Evolutionary conservation across 2,797 vertebrate genomes (phyloP).

Genomic region (Lagocephalus sceleratus): DNA sequence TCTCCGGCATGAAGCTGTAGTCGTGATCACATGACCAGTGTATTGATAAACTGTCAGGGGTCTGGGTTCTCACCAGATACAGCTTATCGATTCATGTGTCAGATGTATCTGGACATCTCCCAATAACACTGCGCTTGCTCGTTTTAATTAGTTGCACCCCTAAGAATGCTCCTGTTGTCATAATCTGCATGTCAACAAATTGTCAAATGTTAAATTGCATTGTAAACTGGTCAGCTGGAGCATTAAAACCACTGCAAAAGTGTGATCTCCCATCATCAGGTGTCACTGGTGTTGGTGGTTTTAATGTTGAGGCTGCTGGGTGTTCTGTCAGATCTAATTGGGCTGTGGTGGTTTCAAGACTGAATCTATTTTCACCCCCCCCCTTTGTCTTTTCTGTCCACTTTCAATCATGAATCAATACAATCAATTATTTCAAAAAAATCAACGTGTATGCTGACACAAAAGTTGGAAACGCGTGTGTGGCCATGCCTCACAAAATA

Average conservation of each 20-base stretch:
- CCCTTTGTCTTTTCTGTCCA: conserved; percentile 40
- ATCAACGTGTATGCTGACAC: conserved; percentile 54
- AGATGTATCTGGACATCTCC: not conserved
- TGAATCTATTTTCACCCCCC: conserved; percentile 78
- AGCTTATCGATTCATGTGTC: conserved; percentile 33
- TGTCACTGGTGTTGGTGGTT: no score
- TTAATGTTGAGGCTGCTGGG: not conserved
- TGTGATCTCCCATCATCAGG: no score
- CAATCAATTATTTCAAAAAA: conserved; percentile 23
- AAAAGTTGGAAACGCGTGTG: conserved; percentile 98
- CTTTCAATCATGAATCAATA: conserved; percentile 26
- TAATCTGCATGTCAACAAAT: conserved; percentile 22
- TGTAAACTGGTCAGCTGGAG: no score
- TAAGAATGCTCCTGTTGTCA: conserved; percentile 13
- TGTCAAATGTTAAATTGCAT: not conserved
- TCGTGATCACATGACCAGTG: conserved; percentile 9
- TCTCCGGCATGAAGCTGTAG: conserved; percentile 6
- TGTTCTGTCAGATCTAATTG: not conserved
- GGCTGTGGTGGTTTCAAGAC: conserved; percentile 80
- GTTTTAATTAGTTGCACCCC: not conserved
- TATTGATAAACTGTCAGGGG: conserved; percentile 34
- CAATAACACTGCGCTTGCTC: no score
- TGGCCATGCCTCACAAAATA: conserved; percentile 99
- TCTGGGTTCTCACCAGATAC: conserved; percentile 13
- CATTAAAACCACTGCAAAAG: no score